Evolutionary conservation across 2,797 vertebrate genomes (phyloP).

Genomic region (Tinamus major): DNA sequence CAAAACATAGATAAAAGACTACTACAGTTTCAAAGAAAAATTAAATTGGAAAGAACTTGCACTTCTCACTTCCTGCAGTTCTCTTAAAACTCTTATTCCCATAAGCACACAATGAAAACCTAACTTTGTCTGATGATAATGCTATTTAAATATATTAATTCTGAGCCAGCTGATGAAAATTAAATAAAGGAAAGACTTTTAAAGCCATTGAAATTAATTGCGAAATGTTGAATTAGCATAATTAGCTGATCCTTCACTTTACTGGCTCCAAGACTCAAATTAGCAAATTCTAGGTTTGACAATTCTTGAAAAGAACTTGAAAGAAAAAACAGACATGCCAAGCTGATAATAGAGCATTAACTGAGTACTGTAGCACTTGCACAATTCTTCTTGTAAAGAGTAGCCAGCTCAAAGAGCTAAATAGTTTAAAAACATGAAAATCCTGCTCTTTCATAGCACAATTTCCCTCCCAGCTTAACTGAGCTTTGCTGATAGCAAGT

Average conservation of each 20-base stretch:
- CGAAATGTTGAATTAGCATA: neutral
- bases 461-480: neutral
- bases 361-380: neutral
- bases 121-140: constrained; percentile 9
- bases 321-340: neutral
- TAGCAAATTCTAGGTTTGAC: neutral
- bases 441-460: neutral
- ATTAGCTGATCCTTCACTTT: constrained; percentile 3
- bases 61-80: neutral
- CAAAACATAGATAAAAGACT: accelerated
- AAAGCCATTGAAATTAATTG: neutral
- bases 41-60: neutral
- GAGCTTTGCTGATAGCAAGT: neutral
- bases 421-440: neutral
- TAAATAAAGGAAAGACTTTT: constrained; percentile 14
- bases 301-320: neutral
- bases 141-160: constrained; percentile 23
- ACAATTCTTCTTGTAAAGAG: neutral
- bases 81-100: neutral
- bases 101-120: neutral
- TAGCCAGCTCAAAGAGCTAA: neutral
- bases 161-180: constrained; percentile 11
- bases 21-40: neutral
- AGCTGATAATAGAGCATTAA: neutral
- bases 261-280: neutral